A percentile compares a stretch with the other conserved stretches of the same genome.
phyloP scores from a whole-genome alignment of 2,888 invertebrate species.

The Macrophya alboannulata region DNA sequence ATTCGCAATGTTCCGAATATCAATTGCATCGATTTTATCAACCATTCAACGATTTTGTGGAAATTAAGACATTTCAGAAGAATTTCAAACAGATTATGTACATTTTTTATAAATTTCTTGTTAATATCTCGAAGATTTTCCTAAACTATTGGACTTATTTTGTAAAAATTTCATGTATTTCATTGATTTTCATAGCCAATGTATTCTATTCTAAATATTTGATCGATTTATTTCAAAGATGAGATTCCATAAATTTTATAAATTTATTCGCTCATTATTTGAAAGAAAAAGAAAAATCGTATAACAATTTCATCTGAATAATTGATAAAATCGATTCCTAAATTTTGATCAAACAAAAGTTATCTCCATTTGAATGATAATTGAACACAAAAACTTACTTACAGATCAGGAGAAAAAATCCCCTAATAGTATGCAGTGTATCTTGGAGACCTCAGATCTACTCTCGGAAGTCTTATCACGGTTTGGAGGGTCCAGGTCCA shows the following conservation, averaged over 20 bases:
- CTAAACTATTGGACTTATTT: not conserved
- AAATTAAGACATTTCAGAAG: not conserved
- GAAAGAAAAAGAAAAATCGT: too few species aligned
- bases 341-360: not conserved
- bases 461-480: constrained; percentile 83
- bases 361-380: not conserved
- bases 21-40: not conserved
- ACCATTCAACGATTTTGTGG: not conserved
- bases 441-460: constrained; percentile 89
- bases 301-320: too few species aligned
- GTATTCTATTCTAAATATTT: too few species aligned
- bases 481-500: constrained; percentile 81
- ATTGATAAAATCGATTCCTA: too few species aligned
- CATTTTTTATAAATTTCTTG: not conserved
- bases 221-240: too few species aligned
- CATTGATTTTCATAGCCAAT: not conserved
- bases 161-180: not conserved
- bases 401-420: constrained; percentile 86
- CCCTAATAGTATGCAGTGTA: constrained; percentile 88
- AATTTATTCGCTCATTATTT: too few species aligned
- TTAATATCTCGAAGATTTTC: not conserved
- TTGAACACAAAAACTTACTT: constrained; percentile 55
- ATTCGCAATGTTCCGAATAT: not conserved
- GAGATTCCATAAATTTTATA: too few species aligned
- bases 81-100: not conserved